phyloP scores from a whole-genome alignment of 2,797 vertebrate species.

The Oreochromis mossambicus region DNA sequence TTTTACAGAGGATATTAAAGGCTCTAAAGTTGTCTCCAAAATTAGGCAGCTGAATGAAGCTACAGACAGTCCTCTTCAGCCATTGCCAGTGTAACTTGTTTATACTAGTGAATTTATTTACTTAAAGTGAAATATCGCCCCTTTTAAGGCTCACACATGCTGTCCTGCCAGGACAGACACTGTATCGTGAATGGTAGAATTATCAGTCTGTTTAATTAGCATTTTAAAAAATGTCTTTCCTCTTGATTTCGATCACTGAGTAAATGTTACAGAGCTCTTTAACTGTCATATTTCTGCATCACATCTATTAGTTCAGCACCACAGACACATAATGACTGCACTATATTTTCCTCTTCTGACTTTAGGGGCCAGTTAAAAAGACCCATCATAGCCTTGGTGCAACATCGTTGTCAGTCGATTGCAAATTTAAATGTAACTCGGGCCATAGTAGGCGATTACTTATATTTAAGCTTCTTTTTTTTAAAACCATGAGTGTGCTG shows the following conservation, averaged over 20 bases:
- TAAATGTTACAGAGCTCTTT: conserved; percentile 1
- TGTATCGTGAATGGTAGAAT: neutral
- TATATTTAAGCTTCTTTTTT: neutral
- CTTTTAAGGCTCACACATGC: neutral
- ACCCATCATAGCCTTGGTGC: neutral
- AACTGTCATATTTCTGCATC: conserved; percentile 4
- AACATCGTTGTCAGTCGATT: neutral
- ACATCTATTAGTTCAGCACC: conserved; percentile 11
- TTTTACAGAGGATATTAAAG: neutral
- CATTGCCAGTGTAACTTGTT: neutral
- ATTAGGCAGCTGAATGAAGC: neutral
- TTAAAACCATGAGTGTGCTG: neutral
- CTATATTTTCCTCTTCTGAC: conserved; percentile 5
- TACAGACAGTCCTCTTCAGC: neutral
- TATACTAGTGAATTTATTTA: neutral
- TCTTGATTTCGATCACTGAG: neutral
- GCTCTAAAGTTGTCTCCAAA: neutral
- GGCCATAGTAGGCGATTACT: neutral
- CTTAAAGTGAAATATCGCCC: neutral
- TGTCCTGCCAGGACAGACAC: neutral
- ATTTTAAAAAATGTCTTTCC: conserved; percentile 11
- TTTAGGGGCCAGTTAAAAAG: conserved; percentile 10
- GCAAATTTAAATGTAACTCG: neutral
- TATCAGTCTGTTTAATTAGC: conserved; percentile 19
- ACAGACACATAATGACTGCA: conserved; percentile 10